These are phyloP conservation scores for Julus scanicus DNA, from an alignment of 2,888 invertebrate species.

Conservation along the genomic window DNA sequence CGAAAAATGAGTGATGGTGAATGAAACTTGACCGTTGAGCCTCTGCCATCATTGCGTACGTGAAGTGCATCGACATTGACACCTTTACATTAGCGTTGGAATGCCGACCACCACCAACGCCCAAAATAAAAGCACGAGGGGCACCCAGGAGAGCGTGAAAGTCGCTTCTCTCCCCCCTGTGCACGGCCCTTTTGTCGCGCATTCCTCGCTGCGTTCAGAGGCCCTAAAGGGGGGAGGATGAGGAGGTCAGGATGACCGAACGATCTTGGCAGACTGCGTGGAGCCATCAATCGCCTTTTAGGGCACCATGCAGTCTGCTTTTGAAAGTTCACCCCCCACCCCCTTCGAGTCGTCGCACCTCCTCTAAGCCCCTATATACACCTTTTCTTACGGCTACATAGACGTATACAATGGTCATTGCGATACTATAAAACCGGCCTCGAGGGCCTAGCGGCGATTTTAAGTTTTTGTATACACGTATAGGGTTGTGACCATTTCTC, in stretches of 20 bases:
- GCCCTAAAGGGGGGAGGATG: background rate
- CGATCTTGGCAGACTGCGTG: constrained; percentile 57
- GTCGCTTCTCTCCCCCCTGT: background rate
- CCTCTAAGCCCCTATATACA: background rate
- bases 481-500: background rate
- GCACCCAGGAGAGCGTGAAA: background rate
- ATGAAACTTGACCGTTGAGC: background rate
- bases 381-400: constrained; percentile 6
- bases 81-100: constrained; percentile 6
- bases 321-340: background rate
- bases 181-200: background rate
- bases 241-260: constrained; percentile 28
- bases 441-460: background rate
- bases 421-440: constrained; percentile 16
- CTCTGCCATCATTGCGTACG: background rate
- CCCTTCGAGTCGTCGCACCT: background rate
- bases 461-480: background rate
- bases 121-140: background rate
- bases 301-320: constrained; percentile 55
- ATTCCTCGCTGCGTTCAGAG: background rate
- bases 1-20: background rate
- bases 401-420: background rate
- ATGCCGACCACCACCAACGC: background rate
- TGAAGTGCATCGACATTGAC: constrained; percentile 43
- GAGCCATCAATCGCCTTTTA: constrained; percentile 53